phyloP scores from a whole-genome alignment of 2,113 vertebrate species.

The Lycaon pictus region DNA sequence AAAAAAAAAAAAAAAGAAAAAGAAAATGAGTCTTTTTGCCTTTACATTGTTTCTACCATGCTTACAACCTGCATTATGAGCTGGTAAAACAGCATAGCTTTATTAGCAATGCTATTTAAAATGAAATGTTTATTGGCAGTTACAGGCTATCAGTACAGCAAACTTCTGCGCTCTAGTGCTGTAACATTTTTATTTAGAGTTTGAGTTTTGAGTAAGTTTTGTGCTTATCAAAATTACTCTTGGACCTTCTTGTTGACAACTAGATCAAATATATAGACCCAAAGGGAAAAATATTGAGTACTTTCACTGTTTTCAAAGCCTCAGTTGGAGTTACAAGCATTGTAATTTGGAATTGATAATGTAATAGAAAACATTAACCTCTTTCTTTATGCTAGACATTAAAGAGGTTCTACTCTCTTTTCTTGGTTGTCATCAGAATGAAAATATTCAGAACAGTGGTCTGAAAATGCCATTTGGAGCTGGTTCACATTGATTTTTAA shows the following conservation, averaged over 20 bases:
- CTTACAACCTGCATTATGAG: background rate
- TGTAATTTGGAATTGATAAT: background rate
- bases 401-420: background rate
- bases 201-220: constrained; percentile 22
- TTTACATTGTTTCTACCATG: background rate
- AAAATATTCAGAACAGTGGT: background rate
- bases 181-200: background rate
- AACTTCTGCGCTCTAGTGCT: background rate
- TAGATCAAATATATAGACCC: background rate
- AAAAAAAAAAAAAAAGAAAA: too few relatives aligned
- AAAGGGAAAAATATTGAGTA: background rate
- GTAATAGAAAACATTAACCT: background rate
- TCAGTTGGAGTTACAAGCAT: background rate
- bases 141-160: background rate
- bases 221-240: background rate
- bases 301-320: background rate
- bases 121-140: background rate
- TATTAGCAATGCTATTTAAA: background rate
- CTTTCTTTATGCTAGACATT: constrained; percentile 2
- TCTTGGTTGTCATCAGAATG: constrained; percentile 14
- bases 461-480: constrained; percentile 22
- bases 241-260: background rate
- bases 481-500: constrained; percentile 45
- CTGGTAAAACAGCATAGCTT: background rate
- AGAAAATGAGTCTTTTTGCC: background rate